Evolutionary conservation across 2,797 vertebrate genomes (phyloP).

Genomic region (Trematomus bernacchii): DNA sequence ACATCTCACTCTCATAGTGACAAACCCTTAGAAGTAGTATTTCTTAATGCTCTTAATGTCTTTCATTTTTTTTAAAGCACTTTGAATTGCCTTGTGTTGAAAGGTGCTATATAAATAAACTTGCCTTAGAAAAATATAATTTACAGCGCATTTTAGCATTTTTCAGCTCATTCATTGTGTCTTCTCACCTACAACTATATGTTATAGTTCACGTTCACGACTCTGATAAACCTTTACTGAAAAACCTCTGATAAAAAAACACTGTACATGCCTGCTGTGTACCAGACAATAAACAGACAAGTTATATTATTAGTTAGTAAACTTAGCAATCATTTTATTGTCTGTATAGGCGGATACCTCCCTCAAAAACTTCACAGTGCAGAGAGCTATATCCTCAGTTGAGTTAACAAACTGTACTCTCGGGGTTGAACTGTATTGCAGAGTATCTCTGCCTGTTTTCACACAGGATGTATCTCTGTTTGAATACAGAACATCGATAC

Average conservation of each 20-base stretch:
- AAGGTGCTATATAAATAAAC: no score
- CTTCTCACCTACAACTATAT: no score
- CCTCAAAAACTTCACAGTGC: not conserved
- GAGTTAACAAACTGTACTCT: not conserved
- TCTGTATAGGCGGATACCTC: not conserved
- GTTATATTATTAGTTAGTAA: not conserved
- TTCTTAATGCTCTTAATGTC: no score
- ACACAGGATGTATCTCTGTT: conserved; percentile 11
- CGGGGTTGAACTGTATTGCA: not conserved
- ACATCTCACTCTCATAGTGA: not conserved
- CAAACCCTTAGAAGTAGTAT: not conserved
- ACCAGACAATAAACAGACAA: no score
- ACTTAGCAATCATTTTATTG: not conserved
- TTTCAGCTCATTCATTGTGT: not conserved
- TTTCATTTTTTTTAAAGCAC: no score
- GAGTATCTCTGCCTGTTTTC: conserved; percentile 11
- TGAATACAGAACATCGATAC: conserved; percentile 30
- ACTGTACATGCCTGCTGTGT: no score
- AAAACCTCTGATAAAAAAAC: not conserved
- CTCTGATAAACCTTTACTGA: not conserved
- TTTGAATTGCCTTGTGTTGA: not conserved
- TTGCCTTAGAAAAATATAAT: no score
- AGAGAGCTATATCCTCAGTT: not conserved
- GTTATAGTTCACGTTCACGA: not conserved
- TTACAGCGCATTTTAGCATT: not conserved